A percentile compares a stretch with the other conserved stretches of the same genome.
These are phyloP conservation scores for Antheraea mylitta DNA, from an alignment of 1,140 invertebrate genomes.

Conservation along the genomic window DNA sequence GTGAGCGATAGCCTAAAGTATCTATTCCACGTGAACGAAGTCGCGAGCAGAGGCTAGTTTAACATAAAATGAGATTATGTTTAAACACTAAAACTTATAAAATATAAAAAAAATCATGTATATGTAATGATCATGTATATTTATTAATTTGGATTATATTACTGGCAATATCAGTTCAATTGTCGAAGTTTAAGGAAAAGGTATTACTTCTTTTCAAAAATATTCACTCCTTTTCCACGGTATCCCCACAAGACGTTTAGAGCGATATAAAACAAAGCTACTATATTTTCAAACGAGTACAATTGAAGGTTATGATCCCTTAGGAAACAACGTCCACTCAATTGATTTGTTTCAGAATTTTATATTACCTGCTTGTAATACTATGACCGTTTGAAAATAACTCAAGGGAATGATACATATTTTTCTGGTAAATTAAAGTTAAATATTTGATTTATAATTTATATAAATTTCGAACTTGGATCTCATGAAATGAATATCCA, in stretches of 20 bases:
- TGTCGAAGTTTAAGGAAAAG: too few species aligned
- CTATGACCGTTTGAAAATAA: not conserved
- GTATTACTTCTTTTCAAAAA: too few species aligned
- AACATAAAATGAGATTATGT: too few species aligned
- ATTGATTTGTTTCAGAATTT: conserved; percentile 8
- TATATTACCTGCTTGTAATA: not conserved
- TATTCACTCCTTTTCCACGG: not conserved
- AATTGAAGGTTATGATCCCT: conserved; percentile 7
- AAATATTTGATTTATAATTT: not conserved
- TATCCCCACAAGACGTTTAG: not conserved
- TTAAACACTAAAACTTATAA: too few species aligned
- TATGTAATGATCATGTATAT: too few species aligned
- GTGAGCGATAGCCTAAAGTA: too few species aligned
- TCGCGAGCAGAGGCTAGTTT: too few species aligned
- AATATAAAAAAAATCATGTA: too few species aligned
- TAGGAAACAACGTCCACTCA: not conserved
- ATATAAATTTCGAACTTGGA: not conserved
- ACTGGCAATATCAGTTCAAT: too few species aligned
- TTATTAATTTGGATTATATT: too few species aligned
- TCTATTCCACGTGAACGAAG: too few species aligned
- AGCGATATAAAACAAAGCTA: not conserved
- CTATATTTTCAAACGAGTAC: not conserved
- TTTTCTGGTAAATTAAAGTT: not conserved
- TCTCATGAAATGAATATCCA: too few species aligned
- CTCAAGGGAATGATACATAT: not conserved